phyloP scores from a whole-genome alignment of 2,888 invertebrate species.

The Nebria brevicollis region DNA sequence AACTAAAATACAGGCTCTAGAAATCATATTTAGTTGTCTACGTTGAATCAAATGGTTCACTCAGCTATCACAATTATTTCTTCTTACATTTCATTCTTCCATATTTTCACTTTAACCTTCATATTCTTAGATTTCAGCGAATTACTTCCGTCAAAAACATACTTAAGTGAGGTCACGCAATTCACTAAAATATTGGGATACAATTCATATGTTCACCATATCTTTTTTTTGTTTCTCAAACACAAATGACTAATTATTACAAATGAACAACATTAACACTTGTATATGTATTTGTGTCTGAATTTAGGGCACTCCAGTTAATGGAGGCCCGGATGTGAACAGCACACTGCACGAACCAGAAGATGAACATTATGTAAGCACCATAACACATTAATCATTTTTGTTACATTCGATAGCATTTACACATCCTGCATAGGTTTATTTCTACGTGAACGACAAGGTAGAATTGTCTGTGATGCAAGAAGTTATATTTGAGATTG shows the following conservation, averaged over 20 bases:
- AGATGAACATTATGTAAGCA: constrained; percentile 42
- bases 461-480: background rate
- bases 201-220: background rate
- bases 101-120: background rate
- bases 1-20: background rate
- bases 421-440: background rate
- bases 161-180: background rate
- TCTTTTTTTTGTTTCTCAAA: background rate
- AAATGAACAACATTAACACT: constrained; percentile 22
- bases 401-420: background rate
- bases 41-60: no score
- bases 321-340: constrained; percentile 35
- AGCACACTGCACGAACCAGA: constrained; percentile 34
- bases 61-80: background rate
- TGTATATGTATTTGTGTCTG: constrained; percentile 26
- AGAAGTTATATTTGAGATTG: background rate
- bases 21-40: background rate
- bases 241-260: background rate
- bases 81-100: background rate
- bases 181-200: background rate
- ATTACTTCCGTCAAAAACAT: background rate
- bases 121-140: background rate
- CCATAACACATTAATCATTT: constrained; percentile 15
- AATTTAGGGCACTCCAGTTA: constrained; percentile 34
- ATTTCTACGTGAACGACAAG: background rate